phyloP scores from a whole-genome alignment of 2,113 vertebrate genomes.

The Chaetops frenatus region DNA sequence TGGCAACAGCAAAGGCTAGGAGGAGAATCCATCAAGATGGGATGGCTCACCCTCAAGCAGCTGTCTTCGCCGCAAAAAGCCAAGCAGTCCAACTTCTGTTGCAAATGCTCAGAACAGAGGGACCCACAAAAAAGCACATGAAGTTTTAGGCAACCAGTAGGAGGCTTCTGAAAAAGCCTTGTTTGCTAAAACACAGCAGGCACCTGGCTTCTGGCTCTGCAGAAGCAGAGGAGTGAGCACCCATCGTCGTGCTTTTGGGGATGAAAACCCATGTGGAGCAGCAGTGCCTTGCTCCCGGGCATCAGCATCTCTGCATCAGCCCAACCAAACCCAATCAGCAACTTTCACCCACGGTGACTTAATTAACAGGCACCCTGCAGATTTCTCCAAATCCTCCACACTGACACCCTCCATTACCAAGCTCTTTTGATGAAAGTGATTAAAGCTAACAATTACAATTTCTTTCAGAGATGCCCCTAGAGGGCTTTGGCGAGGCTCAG shows the following conservation, averaged over 20 bases:
- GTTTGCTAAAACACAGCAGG: neutral
- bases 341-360: neutral
- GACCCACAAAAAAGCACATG: neutral
- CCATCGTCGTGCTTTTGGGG: fast-evolving
- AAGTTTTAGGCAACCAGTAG: neutral
- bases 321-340: neutral
- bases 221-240: neutral
- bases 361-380: constrained; percentile 12
- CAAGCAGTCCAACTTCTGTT: neutral
- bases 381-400: neutral
- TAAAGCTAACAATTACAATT: constrained; percentile 43
- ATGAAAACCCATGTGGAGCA: neutral
- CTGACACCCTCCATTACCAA: neutral
- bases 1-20: neutral
- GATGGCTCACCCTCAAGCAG: neutral
- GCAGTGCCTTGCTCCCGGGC: neutral
- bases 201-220: neutral
- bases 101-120: neutral
- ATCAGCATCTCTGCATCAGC: neutral
- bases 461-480: neutral
- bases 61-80: neutral
- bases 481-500: neutral
- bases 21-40: neutral
- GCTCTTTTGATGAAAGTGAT: constrained; percentile 15
- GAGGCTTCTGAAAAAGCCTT: neutral